Conservation (phyloP, 2,797 vertebrate species). For the Diceros bicornis region DNA sequence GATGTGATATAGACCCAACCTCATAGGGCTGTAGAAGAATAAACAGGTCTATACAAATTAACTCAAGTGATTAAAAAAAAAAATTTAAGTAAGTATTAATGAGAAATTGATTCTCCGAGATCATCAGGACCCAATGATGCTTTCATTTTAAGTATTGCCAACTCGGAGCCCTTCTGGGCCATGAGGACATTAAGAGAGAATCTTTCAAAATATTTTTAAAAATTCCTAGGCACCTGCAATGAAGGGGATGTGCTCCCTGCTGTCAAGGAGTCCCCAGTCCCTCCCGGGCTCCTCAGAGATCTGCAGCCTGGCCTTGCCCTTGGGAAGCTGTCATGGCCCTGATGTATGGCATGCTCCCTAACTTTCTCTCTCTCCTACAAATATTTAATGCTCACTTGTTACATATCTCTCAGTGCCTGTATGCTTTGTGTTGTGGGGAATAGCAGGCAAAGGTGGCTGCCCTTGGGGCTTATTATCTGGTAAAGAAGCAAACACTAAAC, state of each 20-base stretch:
- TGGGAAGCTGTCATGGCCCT: no score
- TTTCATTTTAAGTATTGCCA: background rate
- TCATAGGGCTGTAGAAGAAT: background rate
- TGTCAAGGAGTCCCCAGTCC: no score
- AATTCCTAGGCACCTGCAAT: no score
- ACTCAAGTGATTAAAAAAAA: background rate
- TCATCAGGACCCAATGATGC: background rate
- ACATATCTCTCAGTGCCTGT: background rate
- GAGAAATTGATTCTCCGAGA: background rate
- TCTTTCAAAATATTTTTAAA: slow-evolving; percentile 5
- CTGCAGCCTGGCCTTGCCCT: background rate
- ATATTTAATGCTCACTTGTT: background rate
- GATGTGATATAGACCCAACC: background rate
- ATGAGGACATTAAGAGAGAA: no score
- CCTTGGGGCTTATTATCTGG: background rate
- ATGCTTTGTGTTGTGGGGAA: background rate
- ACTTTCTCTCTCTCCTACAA: background rate
- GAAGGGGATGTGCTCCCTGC: background rate
- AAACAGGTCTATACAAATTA: background rate
- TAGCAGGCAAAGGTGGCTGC: background rate
- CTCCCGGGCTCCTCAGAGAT: background rate
- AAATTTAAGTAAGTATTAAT: background rate
- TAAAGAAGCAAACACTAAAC: background rate
- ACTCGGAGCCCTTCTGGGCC: background rate
- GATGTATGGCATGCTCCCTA: accelerated